Conservation (phyloP, 1,140 invertebrate genomes). For the Hylyphantes graminicola region DNA sequence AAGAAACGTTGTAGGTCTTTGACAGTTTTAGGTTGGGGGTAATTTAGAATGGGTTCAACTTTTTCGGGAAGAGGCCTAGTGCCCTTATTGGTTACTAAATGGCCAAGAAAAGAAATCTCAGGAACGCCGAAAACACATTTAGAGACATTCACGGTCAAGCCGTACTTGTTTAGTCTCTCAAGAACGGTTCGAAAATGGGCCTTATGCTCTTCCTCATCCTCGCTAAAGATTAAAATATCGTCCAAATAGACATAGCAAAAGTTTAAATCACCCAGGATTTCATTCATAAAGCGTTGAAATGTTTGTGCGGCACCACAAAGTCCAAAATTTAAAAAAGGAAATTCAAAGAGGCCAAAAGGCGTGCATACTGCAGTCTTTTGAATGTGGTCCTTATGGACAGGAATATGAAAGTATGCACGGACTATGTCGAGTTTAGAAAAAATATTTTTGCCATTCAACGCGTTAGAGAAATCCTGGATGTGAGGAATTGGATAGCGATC, state of each 20-base stretch:
- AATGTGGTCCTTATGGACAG: not conserved
- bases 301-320: not conserved
- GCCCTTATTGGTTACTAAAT: not conserved
- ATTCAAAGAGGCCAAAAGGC: constrained; percentile 7
- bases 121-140: constrained; percentile 23
- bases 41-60: constrained; percentile 19
- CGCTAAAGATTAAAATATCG: constrained; percentile 24
- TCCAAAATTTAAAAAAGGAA: constrained; percentile 20
- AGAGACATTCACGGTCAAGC: not conserved
- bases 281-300: constrained; percentile 25
- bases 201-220: constrained; percentile 4
- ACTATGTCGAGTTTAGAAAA: constrained; percentile 29
- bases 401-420: not conserved
- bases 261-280: not conserved
- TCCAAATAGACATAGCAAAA: constrained; percentile 18
- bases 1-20: constrained; percentile 19
- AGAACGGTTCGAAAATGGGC: constrained; percentile 11
- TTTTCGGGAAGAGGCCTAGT: constrained; percentile 14
- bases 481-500: constrained; percentile 6
- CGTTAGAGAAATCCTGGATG: not conserved
- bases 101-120: constrained; percentile 20
- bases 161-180: constrained; percentile 4
- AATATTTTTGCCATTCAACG: not conserved
- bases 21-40: constrained; percentile 1
- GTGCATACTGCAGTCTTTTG: not conserved